Percentiles rank a stretch among this genome's conserved stretches.
Conservation (phyloP, 2,888 invertebrate species). For the Unio delphinus region DNA sequence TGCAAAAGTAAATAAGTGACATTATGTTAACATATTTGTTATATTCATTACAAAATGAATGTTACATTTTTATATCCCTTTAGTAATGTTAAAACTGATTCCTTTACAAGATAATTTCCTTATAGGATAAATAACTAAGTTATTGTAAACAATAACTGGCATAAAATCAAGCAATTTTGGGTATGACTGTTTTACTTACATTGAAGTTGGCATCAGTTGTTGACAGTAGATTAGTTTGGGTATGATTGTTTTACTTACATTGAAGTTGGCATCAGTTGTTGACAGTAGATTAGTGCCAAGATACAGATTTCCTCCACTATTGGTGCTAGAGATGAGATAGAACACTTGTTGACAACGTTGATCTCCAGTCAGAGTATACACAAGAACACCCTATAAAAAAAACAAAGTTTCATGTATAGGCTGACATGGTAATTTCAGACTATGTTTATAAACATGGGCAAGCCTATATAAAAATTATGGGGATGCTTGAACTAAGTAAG, state of each 20-base stretch:
- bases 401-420: background rate
- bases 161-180: too few species aligned
- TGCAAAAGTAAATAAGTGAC: too few species aligned
- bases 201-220: slow-evolving; percentile 13
- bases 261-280: slow-evolving; percentile 13
- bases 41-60: too few species aligned
- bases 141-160: too few species aligned
- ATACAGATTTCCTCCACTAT: slow-evolving; percentile 2
- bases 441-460: too few species aligned
- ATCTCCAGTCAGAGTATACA: slow-evolving; percentile 37
- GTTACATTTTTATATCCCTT: too few species aligned
- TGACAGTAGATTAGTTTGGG: slow-evolving; percentile 20
- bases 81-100: background rate
- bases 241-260: slow-evolving; percentile 15
- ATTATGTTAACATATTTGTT: too few species aligned
- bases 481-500: too few species aligned
- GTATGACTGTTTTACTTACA: slow-evolving; percentile 9
- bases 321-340: slow-evolving; percentile 31
- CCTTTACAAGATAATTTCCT: background rate
- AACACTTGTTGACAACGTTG: slow-evolving; percentile 38
- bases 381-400: slow-evolving; percentile 46
- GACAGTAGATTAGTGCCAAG: slow-evolving; percentile 16
- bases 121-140: slow-evolving; percentile 4
- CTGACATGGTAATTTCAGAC: too few species aligned
- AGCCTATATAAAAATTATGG: too few species aligned